Evolutionary conservation across 2,113 vertebrate species (phyloP), one percentile per base, ranked within the genome.

Genomic region (Protobothrops mucrosquamatus): DNA sequence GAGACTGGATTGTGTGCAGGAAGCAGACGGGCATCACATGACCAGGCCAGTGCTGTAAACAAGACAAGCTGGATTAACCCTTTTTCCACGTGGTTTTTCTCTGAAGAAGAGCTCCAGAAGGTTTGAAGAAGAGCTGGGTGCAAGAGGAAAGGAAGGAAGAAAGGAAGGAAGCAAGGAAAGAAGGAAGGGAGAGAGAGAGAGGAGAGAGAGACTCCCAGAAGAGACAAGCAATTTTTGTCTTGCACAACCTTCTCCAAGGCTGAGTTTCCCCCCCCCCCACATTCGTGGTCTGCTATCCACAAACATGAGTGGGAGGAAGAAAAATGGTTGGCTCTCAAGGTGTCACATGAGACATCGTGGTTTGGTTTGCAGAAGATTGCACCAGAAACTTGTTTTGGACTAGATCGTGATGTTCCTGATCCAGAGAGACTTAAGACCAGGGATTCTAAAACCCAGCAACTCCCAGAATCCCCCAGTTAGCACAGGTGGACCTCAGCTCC

Each of bases 11-110:
- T 87, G 92, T 92, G 93, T 51, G 93, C 87, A 55, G 61, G 8
- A 85, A 54, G 23, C 89, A 69, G 92, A n/a, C 93, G 61, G 20
- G 88, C 91, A 51, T 90, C 95, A 94, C 92, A 92, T 93, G 93
- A 89, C 57, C 15, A 69, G 87, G 69, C 89, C 89, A 46, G 54
- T 59, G 91, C 89, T 34, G 93, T 93, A 93, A 94, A 93, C 94
- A 94, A 87, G 87, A 91, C 12, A 39, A 74, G 12, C 46, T 8
- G 39, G 64, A 11, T 93, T 95, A 94, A 95, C 93, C 90, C 92
- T 55, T 88, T 81, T 61, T 20, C 69, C 69, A 34, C n/a, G n/a
- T 34, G 64, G 29, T 14, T 69, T 29, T 64, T 74, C 69, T 34
- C 61, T 64, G 26, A 3, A 9, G 57, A 12, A 64, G 64, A 74